Conservation (phyloP, 1,140 invertebrate species). For the Babylonia areolata region DNA sequence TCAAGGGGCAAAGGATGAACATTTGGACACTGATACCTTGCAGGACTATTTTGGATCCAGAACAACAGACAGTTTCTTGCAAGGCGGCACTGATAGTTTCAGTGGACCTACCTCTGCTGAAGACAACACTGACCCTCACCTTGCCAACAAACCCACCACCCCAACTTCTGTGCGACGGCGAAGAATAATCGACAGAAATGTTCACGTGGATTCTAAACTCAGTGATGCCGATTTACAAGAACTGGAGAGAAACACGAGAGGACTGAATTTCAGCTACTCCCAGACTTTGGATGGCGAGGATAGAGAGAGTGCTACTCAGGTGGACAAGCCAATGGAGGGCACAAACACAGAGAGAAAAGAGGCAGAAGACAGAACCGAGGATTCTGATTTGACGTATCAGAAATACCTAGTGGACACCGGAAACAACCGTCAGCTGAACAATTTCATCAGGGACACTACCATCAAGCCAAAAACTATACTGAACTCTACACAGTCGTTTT, state of each 20-base stretch:
- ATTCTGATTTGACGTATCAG: constrained; percentile 33
- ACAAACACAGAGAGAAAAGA: constrained; percentile 13
- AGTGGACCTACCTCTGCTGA: not conserved
- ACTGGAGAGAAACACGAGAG: constrained; percentile 42
- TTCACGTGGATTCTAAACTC: constrained; percentile 44
- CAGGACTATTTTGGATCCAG: constrained; percentile 27
- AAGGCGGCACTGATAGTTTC: constrained; percentile 1
- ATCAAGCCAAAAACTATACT: constrained; percentile 57
- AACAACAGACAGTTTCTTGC: constrained; percentile 15
- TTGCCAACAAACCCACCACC: constrained; percentile 32
- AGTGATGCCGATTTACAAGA: constrained; percentile 47
- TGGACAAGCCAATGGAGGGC: not conserved
- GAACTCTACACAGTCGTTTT: constrained; percentile 44
- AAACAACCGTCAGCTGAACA: constrained; percentile 53
- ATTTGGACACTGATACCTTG: not conserved
- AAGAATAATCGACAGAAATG: constrained; percentile 54
- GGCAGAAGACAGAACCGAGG: not conserved
- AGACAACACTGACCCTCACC: not conserved
- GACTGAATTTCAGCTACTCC: constrained; percentile 46
- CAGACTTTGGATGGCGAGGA: constrained; percentile 3
- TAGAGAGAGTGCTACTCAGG: not conserved
- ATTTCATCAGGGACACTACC: constrained; percentile 50
- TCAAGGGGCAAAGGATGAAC: not conserved
- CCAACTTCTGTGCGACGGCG: constrained; percentile 44
- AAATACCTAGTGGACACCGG: constrained; percentile 49